Base-by-base conservation (phyloP, 2,113 vertebrate genomes). In the Protobothrops flavoviridis region DNA sequence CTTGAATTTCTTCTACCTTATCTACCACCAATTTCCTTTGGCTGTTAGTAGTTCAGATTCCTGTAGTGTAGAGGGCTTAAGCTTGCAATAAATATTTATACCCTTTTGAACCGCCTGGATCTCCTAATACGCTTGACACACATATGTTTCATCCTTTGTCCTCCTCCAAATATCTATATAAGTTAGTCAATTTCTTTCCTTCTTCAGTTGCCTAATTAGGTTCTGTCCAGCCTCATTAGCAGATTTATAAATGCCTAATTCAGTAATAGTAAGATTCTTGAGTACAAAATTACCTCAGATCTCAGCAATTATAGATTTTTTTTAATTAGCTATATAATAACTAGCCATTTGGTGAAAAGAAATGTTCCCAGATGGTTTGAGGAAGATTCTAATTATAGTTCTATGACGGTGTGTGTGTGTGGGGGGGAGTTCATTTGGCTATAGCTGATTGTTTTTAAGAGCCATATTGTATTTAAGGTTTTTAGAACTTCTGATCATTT, bases 381-480 rank as follows among this genome's bases (percentile, higher is more conserved):
- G 74, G 33, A 81, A 81, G 17, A 43, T 8, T 81, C 74, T 39
- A 81, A 81, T 39, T 39, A 81, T 81, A 39, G 33, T 39, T 81
- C 6, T 81, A 8, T 81, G 74, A 81, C 0, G 74, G 15, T 21
- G 48, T 50, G 8, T 50, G 48, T 48, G 45, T 4, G 48, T 17
- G 33, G 3, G 69, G 17, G 29, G 69, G 2, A 33, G 33, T 91
- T 52, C 4, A 89, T 61, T 45, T 55, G 0, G 0, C 1, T 3
- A 0, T 21, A 33, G 85, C 74, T 93, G 90, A 2, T 45, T 89
- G 90, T 0, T 2, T 93, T 81, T 21, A 29, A 85, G 50, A 91
- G 43, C 33, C 48, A 26, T 0, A 0, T 0, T 55, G 12, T 0
- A 50, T n/a, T 23, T 53, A 56, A 6, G 29, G 13, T n/a, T 13